Evolutionary conservation across 2,888 invertebrate species (phyloP), one percentile per base, ranked within the genome.

Genomic region (Adineta ricciae): DNA sequence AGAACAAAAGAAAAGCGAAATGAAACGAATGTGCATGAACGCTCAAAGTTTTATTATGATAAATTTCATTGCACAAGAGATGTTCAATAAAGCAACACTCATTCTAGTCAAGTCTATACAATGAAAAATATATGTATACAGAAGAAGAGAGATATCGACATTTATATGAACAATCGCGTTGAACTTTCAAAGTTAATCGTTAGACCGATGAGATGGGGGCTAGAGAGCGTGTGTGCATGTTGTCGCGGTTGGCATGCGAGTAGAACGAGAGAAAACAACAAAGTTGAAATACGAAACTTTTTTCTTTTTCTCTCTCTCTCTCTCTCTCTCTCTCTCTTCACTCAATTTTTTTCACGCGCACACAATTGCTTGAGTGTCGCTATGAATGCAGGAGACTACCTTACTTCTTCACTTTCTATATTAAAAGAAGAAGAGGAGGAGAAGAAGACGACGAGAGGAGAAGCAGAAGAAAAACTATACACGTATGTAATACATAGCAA

Each of bases 221-320:
- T 64, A 64, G 14, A 64, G 64, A 27, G 64, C 32, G 64, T 19
- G 19, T 32, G 19, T 19, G 19, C 27, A 32, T 64, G 14, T 64
- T 14, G 64, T 19, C 64, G 64, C 32, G 64, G 64, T 64, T 64
- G 64, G 64, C 64, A 64, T 64, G 64, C 64, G 64, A 64, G 64
- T 32, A 64, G 64, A 64, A 64, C 64, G 64, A 64, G 64, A 64
- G 64, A 64, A 64, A 64, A 64, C 64, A 64, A 32, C 32, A 64
- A 64, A 64, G 27, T 64, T 64, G 64, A 32, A 64, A 64, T 32
- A 64, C 64, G 64, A 64, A 64, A 64, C 64, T 64, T 64, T 64
- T 64, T 64, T 32, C 32, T 50, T 21, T 52, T 52, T 21, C 24
- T 52, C 24, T 52, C 52, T 52, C 21, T 21, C 21, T 52, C 14